Evolutionary conservation across 2,797 vertebrate genomes (phyloP), one percentile per base, ranked within the genome.

Genomic region (Pangasius sanitwongsei): DNA sequence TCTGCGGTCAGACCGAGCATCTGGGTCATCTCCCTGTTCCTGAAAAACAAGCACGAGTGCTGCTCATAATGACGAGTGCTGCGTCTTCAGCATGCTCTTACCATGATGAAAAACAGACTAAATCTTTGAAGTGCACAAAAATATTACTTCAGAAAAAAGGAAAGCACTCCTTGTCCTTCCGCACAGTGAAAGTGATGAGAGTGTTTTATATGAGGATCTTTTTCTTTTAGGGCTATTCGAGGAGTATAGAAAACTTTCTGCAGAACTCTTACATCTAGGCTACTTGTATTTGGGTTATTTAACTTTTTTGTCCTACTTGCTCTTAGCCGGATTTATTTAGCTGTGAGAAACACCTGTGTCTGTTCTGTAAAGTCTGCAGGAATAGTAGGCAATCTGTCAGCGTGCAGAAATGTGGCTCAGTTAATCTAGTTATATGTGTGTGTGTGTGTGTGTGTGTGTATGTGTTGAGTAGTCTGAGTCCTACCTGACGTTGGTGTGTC

Each of bases 401-500:
- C 7, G 11, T 53, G 31, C 37, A 87, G 59, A 53, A 61, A 37
- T 34, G 57, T 31, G n/a, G n/a, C 80, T 41, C 57, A 74, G 55
- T 82, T 88, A 88, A 25, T 34, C 41, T 20, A 67, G 44, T n/a
- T 67, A 34, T 82, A 31, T 82, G 55, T 83, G 69, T 72, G 61
- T 55, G 12, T 44, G 57, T 44, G 82, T 65, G 63, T 85, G 57
- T 84, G 70, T 74, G 61, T 55, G 6, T 44, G 59, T 48, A 61
- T 65, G 63, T 69, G 44, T 44, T 82, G 53, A 70, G 61, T 86
- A 25, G 72, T 74, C 13, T 7, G 65, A 55, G 89, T 70, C 75
- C 16, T 95, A 98, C 98, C 98, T 99, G 93, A 99, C 98, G 6
- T 99, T 99, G 93, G 97, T 99, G 96, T 99, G 98, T n/a, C 98